Evolutionary conservation across 2,888 invertebrate species (phyloP), one percentile per base, ranked within the genome.

Genomic region (Myathropa florea): DNA sequence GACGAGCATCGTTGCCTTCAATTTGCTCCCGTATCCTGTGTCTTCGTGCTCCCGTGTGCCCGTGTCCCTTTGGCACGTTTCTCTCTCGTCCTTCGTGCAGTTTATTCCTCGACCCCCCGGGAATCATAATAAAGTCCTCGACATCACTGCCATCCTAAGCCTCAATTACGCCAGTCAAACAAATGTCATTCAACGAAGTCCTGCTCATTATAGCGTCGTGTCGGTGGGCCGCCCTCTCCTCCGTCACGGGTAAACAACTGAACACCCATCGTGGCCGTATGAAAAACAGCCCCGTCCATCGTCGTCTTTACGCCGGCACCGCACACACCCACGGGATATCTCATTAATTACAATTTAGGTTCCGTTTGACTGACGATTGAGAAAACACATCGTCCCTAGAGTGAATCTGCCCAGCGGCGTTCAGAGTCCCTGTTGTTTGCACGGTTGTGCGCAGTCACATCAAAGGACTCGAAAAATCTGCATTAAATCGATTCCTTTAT

Each of bases 401-500:
- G 4, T n/a, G n/a, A n/a, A n/a, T n/a, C n/a, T n/a, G n/a, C n/a
- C n/a, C n/a, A n/a, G n/a, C n/a, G n/a, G n/a, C n/a, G n/a, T n/a
- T n/a, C n/a, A n/a, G n/a, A n/a, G n/a, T n/a, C n/a, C n/a, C 28
- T 28, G 28, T 4, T 28, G 33, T 10, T 33, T 33, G 33, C 33
- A 33, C n/a, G 39, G 39, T 1, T 3, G 18, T 4, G n/a, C 39
- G 6, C n/a, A 55, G 28, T 33, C 64, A 64, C 64, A 75, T 39
- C 53, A 23, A 63, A 61, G 63, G 23, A 30, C 60, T 46, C 46
- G 46, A 24, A 55, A 72, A 73, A 80, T 73, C 73, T 80, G 80
- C 65, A 80, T 73, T 73, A 55, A 61, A 80, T 80, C 73, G 73
- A 80, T 80, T 46, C 60, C 53, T 73, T 80, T 80, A 61, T 67